Conservation (phyloP, 2,113 vertebrate genomes). For the Strigops habroptila region DNA sequence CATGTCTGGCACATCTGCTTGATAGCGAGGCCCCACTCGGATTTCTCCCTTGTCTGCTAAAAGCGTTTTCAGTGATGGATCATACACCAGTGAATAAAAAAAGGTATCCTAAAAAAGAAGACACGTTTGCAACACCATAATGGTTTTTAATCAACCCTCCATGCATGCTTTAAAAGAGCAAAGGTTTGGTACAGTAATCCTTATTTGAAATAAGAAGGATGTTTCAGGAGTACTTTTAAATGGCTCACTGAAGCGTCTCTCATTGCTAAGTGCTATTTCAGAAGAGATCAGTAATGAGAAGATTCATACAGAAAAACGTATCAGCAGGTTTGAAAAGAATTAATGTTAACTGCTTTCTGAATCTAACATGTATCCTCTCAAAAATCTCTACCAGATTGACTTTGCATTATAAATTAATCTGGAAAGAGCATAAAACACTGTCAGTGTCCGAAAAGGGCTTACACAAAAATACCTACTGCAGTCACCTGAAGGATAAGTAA, state of each 20-base stretch:
- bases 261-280: neutral
- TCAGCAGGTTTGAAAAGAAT: neutral
- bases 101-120: conserved; percentile 85
- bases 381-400: neutral
- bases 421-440: neutral
- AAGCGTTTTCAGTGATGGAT: conserved; percentile 94
- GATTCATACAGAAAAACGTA: neutral
- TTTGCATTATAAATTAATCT: neutral
- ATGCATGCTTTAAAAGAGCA: neutral
- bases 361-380: neutral
- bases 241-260: neutral
- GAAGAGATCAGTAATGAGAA: neutral
- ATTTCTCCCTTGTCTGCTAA: conserved; percentile 97
- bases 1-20: conserved; percentile 97
- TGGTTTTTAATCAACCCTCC: neutral
- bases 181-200: neutral
- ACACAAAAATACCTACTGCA: neutral
- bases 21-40: conserved; percentile 94
- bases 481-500: neutral
- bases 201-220: neutral
- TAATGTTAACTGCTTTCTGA: neutral
- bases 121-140: neutral
- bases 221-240: neutral
- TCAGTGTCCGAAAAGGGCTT: neutral
- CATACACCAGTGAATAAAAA: conserved; percentile 97